A percentile compares a stretch with the other conserved stretches of the same genome.
phyloP scores from a whole-genome alignment of 2,113 vertebrate genomes.

The Podocnemis expansa region DNA sequence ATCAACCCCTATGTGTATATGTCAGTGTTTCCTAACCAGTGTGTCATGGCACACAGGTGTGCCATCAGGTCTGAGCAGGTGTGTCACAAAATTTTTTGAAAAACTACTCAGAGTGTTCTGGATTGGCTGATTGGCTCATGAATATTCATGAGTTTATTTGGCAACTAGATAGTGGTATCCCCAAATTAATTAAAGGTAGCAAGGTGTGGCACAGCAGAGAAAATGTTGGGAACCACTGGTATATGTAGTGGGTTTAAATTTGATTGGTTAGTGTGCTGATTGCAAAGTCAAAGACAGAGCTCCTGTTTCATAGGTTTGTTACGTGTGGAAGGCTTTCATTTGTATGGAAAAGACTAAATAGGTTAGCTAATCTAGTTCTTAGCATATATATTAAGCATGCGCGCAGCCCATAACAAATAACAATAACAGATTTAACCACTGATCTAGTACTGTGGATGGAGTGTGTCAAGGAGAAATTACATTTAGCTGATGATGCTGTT shows the following conservation, averaged over 20 bases:
- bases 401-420: not conserved
- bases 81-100: too few relatives aligned
- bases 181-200: too few relatives aligned
- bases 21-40: too few relatives aligned
- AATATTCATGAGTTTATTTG: too few relatives aligned
- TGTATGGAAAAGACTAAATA: not conserved
- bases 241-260: not conserved
- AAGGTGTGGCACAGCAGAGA: too few relatives aligned
- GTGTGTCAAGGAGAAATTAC: slow-evolving; percentile 63
- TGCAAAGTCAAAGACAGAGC: not conserved
- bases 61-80: too few relatives aligned
- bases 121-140: too few relatives aligned
- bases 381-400: not conserved
- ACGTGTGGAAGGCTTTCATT: not conserved
- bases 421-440: not conserved
- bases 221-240: too few relatives aligned
- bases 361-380: slow-evolving; percentile 11
- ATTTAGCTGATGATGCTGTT: slow-evolving; percentile 50
- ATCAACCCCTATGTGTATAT: not conserved
- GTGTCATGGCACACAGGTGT: too few relatives aligned
- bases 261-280: not conserved
- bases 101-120: too few relatives aligned
- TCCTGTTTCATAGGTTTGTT: not conserved
- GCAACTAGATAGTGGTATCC: too few relatives aligned
- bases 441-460: slow-evolving; percentile 3